Percentiles rank a stretch among this genome's conserved stretches.
phyloP scores from a whole-genome alignment of 2,113 vertebrate species.

The Cyanoliseus patagonus region DNA sequence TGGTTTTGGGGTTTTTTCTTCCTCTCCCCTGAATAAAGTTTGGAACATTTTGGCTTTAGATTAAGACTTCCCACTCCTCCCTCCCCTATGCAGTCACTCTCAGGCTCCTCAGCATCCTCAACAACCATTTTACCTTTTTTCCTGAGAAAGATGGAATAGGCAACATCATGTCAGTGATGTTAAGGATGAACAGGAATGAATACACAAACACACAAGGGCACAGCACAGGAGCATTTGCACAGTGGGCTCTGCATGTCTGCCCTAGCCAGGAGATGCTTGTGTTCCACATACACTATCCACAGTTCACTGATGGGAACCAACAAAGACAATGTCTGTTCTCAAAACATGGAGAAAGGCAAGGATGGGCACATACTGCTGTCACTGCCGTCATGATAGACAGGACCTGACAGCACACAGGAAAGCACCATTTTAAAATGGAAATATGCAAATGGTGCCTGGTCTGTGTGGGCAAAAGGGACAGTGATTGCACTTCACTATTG shows the following conservation, averaged over 20 bases:
- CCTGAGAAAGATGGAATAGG: background rate
- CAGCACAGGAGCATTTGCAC: background rate
- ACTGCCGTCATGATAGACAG: accelerated
- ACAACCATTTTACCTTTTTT: background rate
- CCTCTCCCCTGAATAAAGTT: background rate
- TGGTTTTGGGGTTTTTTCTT: background rate
- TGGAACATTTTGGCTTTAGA: background rate
- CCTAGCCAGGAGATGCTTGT: background rate
- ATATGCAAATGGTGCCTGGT: background rate
- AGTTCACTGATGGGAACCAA: background rate
- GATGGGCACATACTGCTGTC: background rate
- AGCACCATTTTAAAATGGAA: background rate
- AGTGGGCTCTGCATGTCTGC: background rate
- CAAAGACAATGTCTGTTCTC: accelerated
- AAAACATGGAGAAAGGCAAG: accelerated
- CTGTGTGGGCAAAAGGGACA: background rate
- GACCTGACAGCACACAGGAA: background rate
- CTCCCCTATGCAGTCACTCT: background rate
- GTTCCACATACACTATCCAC: background rate
- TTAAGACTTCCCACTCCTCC: background rate
- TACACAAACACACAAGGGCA: conserved; percentile 12
- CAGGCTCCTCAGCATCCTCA: background rate
- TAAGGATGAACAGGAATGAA: background rate
- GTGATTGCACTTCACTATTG: background rate
- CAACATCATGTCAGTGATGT: background rate